Evolutionary conservation across 2,888 invertebrate genomes (phyloP), one percentile per base, ranked within the genome.

Genomic region (Acronicta aceris): DNA sequence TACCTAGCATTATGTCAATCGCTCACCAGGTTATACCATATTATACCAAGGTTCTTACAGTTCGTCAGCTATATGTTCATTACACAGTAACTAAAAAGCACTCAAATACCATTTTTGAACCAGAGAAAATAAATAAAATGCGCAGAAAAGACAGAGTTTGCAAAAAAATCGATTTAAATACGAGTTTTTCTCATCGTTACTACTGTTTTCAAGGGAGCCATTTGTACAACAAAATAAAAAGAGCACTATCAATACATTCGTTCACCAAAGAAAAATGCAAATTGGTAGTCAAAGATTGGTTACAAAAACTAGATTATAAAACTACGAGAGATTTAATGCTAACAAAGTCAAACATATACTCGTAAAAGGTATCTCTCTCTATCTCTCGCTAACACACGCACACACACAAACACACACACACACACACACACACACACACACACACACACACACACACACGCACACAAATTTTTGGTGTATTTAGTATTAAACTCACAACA

Each of bases 141-240:
- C 48, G 36, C 17, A 15, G 36, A 17, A 48, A 36, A 36, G 33
- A 36, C 13, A 48, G 25, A 25, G 47, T 36, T 1, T 48, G 48
- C 33, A 16, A 17, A 8, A 17, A 5, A 48, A 5, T 2, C 15
- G 0, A 15, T 1, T 48, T 48, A 1, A 30, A 48, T 5, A 48
- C 48, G 5, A 36, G 36, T 36, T 36, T 48, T 36, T 15, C 48
- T 13, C 36, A 48, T 6, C 30, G 36, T 17, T 48, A 36, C 7
- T 48, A 36, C 15, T 16, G 17, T n/a, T 17, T 12, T 12, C 36
- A 36, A 9, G 17, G 36, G 17, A n/a, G 16, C 17, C 36, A 48
- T 17, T 16, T 48, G 4, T 48, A 48, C 17, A 48, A 48, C 16
- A 48, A 48, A 17, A 36, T 48, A 12, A 48, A 48, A 9, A 48